phyloP scores from a whole-genome alignment of 1,140 invertebrate genomes.

The Zaprionus ghesquierei region DNA sequence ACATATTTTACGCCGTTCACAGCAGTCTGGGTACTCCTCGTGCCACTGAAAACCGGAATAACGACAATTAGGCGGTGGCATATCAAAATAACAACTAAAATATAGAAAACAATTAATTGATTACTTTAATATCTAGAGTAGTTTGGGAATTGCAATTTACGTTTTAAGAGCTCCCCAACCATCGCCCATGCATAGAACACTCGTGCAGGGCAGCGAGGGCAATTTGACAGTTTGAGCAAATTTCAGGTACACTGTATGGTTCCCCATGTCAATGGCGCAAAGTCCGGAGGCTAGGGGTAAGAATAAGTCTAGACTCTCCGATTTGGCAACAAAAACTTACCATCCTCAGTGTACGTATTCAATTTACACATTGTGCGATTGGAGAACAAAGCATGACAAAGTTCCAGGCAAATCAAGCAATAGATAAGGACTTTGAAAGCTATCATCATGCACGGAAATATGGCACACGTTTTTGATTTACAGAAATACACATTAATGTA shows the following conservation, averaged over 20 bases:
- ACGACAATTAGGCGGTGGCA: constrained; percentile 23
- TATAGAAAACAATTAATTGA: not conserved
- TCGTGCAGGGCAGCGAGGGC: constrained; percentile 29
- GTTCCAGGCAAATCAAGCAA: not conserved
- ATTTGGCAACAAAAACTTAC: too few species aligned
- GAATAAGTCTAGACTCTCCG: too few species aligned
- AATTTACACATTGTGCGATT: not conserved
- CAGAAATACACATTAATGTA: not conserved
- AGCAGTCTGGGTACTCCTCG: constrained; percentile 35
- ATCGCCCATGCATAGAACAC: constrained; percentile 39
- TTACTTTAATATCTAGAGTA: not conserved
- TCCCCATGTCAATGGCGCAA: constrained; percentile 49
- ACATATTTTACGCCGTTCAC: constrained; percentile 39
- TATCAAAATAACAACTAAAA: constrained; percentile 31
- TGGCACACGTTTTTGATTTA: not conserved
- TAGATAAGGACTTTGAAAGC: not conserved
- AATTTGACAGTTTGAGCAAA: constrained; percentile 18
- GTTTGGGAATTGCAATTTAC: constrained; percentile 20
- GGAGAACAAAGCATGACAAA: not conserved
- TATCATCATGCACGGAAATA: not conserved
- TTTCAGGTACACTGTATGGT: constrained; percentile 16
- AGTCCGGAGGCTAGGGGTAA: constrained; percentile 38
- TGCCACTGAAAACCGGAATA: constrained; percentile 32
- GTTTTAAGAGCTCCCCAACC: constrained; percentile 47
- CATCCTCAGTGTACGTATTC: constrained; percentile 34